Evolutionary conservation across 64 coral and sea anemone genomes (phyloP), one percentile per base, ranked within the genome.

Genomic region (Stichodactyla helianthus): DNA sequence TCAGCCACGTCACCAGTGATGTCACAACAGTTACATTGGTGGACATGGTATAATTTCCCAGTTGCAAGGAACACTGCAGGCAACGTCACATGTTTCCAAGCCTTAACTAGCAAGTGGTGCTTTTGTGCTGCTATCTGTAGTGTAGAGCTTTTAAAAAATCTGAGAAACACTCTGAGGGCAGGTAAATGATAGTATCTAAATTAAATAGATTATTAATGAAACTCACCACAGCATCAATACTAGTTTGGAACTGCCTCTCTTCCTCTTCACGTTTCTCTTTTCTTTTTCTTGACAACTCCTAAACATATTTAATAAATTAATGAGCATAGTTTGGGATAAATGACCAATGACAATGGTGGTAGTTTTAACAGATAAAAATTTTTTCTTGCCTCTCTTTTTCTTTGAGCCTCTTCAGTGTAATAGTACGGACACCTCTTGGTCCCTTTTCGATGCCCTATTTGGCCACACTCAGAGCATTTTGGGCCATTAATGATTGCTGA

Each of bases 261-360:
- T 90, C 88, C 27, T 90, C 88, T 51, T 90, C 88, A 22, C 65
- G 68, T 31, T 79, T 90, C 77, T 82, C 88, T 79, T 90, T 90
- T 11, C 88, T 84, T 54, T 90, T 90, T 35, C 82, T 84, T 85
- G 88, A 31, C 16, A 85, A 82, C 55, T 90, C 88, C 88, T 90
- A 20, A 1, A 16, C n/a, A 12, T 14, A 11, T 77, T 59, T 22
- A 7, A 11, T 51, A 51, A 74, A 74, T 31, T 13, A 31, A 74
- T 28, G 68, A 27, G 23, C 4, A 60, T 1, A 5, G 59, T 17
- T 17, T 60, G 59, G 59, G 59, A 60, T 60, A 17, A 60, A 60
- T 16, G 12, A 60, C 4, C 13, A 16, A 60, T 4, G 5, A 14
- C 13, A 60, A 5, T 12, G 12, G 12, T 60, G 12, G 31, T 35